These are phyloP conservation scores for Caenorhabditis parvicauda DNA, from an alignment of 2,888 invertebrate species.

Conservation along the genomic window DNA sequence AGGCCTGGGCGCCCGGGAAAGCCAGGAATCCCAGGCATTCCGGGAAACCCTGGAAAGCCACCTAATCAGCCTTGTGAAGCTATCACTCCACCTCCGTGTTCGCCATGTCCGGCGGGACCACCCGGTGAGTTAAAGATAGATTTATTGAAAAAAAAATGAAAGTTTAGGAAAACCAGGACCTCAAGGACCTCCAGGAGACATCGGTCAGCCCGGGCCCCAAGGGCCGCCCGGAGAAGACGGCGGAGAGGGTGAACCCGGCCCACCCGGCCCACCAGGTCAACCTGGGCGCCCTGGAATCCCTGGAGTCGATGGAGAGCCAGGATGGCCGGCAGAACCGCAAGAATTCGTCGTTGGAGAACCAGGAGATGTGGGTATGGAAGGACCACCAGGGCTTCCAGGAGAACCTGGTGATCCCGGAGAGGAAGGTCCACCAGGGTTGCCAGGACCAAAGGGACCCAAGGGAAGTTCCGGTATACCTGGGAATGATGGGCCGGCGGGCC, in stretches of 20 bases:
- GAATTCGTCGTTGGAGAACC: slow-evolving; percentile 19
- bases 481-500: slow-evolving; percentile 29
- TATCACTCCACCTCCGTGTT: slow-evolving; percentile 27
- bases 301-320: slow-evolving; percentile 19
- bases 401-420: slow-evolving; percentile 20
- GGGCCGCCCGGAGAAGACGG: slow-evolving; percentile 24
- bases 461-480: slow-evolving; percentile 24
- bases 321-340: slow-evolving; percentile 13
- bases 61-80: slow-evolving; percentile 23
- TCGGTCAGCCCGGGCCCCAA: slow-evolving; percentile 17
- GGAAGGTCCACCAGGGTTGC: slow-evolving; percentile 36
- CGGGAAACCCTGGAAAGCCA: slow-evolving; percentile 31
- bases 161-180: slow-evolving; percentile 21
- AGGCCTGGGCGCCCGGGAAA: slow-evolving; percentile 25
- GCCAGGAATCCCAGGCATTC: slow-evolving; percentile 29
- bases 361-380: slow-evolving; percentile 6
- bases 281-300: slow-evolving; percentile 19
- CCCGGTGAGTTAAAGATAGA: slow-evolving; percentile 26
- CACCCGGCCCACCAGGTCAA: slow-evolving; percentile 26
- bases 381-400: slow-evolving; percentile 37
- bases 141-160: too few relatives aligned
- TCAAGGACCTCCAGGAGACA: slow-evolving; percentile 19
- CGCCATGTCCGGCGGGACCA: slow-evolving; percentile 23
- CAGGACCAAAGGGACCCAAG: slow-evolving; percentile 22
- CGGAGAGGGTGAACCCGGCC: slow-evolving; percentile 18